Conservation (phyloP, 2,113 vertebrate genomes). For the Madoqua kirkii region DNA sequence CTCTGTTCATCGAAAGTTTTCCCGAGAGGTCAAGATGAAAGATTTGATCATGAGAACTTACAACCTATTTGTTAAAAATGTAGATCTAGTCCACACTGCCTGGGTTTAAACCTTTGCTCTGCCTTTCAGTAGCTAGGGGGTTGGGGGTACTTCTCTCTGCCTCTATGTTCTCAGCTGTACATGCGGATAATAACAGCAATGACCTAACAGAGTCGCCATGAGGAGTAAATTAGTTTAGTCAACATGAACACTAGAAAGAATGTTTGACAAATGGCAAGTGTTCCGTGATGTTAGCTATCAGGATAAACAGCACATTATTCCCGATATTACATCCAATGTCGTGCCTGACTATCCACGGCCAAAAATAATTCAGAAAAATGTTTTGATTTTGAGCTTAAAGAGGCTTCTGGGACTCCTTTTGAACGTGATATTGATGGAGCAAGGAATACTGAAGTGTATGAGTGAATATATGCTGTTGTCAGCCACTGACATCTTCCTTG, state of each 20-base stretch:
- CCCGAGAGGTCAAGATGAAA: background rate
- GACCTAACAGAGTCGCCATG: background rate
- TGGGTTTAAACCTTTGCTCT: background rate
- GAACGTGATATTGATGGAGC: background rate
- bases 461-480: background rate
- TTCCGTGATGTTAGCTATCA: background rate
- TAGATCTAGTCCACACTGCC: background rate
- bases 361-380: background rate
- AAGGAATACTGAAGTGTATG: background rate
- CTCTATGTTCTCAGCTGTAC: background rate
- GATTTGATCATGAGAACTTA: background rate
- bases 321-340: no score
- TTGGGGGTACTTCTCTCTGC: background rate
- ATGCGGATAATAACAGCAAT: background rate
- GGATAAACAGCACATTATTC: background rate
- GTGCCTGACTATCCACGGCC: background rate
- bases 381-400: background rate
- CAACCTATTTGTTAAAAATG: background rate
- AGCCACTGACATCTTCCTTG: background rate
- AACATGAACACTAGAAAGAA: background rate
- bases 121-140: background rate
- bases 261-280: background rate
- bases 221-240: background rate
- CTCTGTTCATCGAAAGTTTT: background rate
- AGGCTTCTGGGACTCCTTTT: background rate